These are phyloP conservation scores for Mormyrus hasselquistii DNA, from an alignment of 2,797 vertebrate genomes.

Conservation along the genomic window DNA sequence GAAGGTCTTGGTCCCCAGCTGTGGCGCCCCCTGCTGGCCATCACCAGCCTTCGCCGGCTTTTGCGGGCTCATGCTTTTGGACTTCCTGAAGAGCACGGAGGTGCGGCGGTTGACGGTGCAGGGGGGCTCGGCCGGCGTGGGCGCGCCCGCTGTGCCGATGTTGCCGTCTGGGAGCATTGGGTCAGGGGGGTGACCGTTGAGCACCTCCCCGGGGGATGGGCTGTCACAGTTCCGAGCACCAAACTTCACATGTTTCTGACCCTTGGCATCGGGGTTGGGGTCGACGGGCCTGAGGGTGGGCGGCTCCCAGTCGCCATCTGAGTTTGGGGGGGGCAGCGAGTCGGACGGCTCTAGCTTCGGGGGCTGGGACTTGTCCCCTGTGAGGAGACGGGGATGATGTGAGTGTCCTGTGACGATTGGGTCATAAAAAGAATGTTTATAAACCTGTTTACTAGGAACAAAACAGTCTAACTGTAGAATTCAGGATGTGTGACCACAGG, in stretches of 20 bases:
- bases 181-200: conserved; percentile 72
- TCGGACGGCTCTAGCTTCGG: conserved; percentile 81
- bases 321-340: conserved; percentile 72
- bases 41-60: conserved; percentile 75
- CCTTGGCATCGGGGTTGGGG: conserved; percentile 70
- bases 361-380: conserved; percentile 76
- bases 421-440: no score
- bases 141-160: conserved; percentile 70
- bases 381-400: conserved; percentile 7
- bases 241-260: conserved; percentile 74
- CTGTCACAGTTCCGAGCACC: conserved; percentile 72
- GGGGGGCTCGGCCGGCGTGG: conserved; percentile 70
- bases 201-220: conserved; percentile 68
- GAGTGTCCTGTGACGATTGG: neutral
- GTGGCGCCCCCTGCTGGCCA: conserved; percentile 65
- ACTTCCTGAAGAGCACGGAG: conserved; percentile 85
- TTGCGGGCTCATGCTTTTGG: conserved; percentile 91
- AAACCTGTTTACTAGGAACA: no score
- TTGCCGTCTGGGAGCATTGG: conserved; percentile 66
- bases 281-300: conserved; percentile 74
- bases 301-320: conserved; percentile 72
- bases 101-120: conserved; percentile 77
- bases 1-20: conserved; percentile 94
- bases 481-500: neutral
- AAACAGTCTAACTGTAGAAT: neutral